phyloP scores from a whole-genome alignment of 2,113 vertebrate species.

The Pionites leucogaster region DNA sequence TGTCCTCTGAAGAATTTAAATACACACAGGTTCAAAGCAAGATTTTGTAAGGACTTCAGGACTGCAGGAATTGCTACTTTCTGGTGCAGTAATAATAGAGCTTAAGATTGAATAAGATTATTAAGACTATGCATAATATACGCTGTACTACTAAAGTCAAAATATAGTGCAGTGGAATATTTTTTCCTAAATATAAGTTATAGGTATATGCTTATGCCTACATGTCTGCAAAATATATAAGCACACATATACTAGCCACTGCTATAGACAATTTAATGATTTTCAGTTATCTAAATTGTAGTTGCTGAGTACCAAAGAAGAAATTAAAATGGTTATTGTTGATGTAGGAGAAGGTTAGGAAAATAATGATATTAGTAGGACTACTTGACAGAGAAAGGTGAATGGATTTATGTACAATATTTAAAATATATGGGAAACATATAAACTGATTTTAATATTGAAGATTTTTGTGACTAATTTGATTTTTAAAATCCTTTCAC shows the following conservation, averaged over 20 bases:
- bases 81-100: neutral
- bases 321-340: constrained; percentile 32
- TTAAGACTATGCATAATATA: neutral
- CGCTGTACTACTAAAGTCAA: neutral
- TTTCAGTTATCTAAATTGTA: constrained; percentile 6
- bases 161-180: neutral
- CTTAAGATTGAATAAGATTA: neutral
- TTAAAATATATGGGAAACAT: constrained; percentile 14
- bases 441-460: constrained; percentile 21
- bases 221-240: neutral
- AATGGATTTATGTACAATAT: constrained; percentile 15
- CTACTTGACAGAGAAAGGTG: neutral
- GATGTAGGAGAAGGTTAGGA: neutral
- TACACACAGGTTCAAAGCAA: constrained; percentile 69
- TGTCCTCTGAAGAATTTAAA: constrained; percentile 76
- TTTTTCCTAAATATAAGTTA: neutral
- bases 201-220: neutral
- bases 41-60: constrained; percentile 59
- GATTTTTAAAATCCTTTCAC: constrained; percentile 50
- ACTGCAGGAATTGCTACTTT: constrained; percentile 36
- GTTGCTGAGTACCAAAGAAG: neutral
- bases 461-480: constrained; percentile 34
- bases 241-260: neutral
- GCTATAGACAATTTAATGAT: neutral
- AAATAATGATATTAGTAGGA: neutral